Evolutionary conservation across 2,113 vertebrate genomes (phyloP).

Genomic region (Tupaia chinensis): DNA sequence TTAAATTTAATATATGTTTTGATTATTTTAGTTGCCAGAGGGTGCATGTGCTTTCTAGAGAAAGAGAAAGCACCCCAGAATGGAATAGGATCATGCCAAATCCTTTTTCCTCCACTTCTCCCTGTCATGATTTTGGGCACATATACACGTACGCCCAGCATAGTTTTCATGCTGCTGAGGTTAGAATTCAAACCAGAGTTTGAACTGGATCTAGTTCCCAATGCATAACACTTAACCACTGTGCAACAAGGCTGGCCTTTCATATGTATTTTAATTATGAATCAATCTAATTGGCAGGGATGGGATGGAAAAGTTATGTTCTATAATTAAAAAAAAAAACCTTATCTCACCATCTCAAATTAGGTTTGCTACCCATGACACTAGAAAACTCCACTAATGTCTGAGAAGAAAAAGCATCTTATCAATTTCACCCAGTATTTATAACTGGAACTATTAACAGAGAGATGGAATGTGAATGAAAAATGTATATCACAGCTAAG

Average conservation of each 20-base stretch:
- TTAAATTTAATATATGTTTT: neutral
- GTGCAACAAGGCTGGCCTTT: no score
- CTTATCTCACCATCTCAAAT: neutral
- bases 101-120: no score
- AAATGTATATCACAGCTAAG: neutral
- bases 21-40: neutral
- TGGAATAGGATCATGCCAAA: no score
- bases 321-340: neutral
- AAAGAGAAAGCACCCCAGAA: no score
- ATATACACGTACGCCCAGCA: no score
- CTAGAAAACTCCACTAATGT: neutral
- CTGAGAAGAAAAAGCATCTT: neutral
- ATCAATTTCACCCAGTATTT: conserved; percentile 1
- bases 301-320: neutral
- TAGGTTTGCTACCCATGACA: neutral
- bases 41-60: no score
- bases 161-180: no score
- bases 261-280: neutral
- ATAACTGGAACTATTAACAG: neutral
- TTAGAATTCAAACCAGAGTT: no score
- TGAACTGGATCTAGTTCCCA: no score
- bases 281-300: neutral
- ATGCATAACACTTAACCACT: no score
- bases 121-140: no score
- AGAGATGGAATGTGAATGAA: neutral